Evolutionary conservation across 2,113 vertebrate genomes (phyloP).

Genomic region (Oncorhynchus keta): DNA sequence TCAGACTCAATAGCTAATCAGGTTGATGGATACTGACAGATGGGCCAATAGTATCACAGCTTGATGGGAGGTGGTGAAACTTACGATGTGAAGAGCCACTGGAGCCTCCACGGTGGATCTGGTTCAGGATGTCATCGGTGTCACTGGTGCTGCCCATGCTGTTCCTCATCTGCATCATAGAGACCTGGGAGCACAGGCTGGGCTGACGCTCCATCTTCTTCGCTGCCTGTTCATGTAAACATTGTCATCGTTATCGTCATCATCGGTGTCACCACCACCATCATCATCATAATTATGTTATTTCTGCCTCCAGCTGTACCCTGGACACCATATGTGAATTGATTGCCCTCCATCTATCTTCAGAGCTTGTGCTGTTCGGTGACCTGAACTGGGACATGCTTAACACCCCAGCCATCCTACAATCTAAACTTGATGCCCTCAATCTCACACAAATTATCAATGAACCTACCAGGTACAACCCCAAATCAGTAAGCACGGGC

Average conservation of each 20-base stretch:
- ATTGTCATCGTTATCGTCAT: slow-evolving; percentile 1
- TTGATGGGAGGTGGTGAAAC: slow-evolving; percentile 54
- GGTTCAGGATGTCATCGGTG: slow-evolving; percentile 91
- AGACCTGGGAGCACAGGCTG: slow-evolving; percentile 92
- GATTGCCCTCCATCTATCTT: too few species aligned
- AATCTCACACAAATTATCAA: too few species aligned
- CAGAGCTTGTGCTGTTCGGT: too few species aligned
- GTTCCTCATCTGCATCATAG: slow-evolving; percentile 98
- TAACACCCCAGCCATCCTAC: too few species aligned
- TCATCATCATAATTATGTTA: background rate
- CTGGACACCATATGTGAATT: too few species aligned
- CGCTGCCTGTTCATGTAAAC: slow-evolving; percentile 70
- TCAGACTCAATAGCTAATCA: background rate
- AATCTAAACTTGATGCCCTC: too few species aligned
- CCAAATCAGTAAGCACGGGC: too few species aligned
- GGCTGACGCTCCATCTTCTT: slow-evolving; percentile 91
- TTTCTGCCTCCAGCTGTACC: background rate
- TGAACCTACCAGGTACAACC: too few species aligned
- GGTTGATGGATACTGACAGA: background rate
- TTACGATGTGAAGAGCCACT: slow-evolving; percentile 81
- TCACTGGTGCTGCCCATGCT: slow-evolving; percentile 94
- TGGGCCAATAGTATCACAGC: background rate
- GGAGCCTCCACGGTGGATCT: slow-evolving; percentile 86
- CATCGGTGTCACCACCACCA: slow-evolving; percentile 2
- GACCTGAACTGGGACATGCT: too few species aligned